Evolutionary conservation across 1,140 invertebrate genomes (phyloP), one percentile per base, ranked within the genome.

Genomic region (Drosophila grimshawi): DNA sequence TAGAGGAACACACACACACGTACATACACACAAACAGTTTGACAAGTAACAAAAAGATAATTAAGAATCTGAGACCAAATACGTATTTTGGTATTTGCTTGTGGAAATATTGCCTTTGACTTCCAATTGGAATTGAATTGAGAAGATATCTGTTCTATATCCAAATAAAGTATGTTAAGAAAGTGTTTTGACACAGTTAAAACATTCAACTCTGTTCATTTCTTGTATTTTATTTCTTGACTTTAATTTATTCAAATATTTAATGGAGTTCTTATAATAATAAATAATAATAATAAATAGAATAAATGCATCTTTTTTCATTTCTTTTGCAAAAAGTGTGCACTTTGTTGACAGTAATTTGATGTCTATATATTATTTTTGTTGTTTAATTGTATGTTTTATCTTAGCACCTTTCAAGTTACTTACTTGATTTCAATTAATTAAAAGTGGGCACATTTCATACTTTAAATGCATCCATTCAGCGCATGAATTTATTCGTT

Each of bases 31-130:
- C 35, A 62, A 29, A 62, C 11, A 45, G 39, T 43, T 29, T 5
- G n/a, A 35, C 57, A 48, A 46, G 33, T 49, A 76, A 68, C 27
- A 68, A 59, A 43, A 29, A 35, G 11, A 39, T 11, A 57, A 10
- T 46, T 49, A 41, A 56, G 41, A 5, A 33, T 49, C 29, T 2
- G n/a, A 33, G 30, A 52, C 49, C 49, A 45, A 45, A 45, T 45
- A 41, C 46, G 3, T 66, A 43, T 56, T 63, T 19, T 19, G 19
- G 19, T 19, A 19, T 1, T 19, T 19, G 19, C 0, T 19, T 0
- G 19, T 19, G 19, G 19, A 19, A 19, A 19, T 1, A 19, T 19
- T 19, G 19, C 19, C 19, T 41, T 30, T 52, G 52, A 43, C 33
- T 60, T 8, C 19, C 49, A 49, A 61, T 62, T 43, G 29, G 10